Evolutionary conservation across 2,888 invertebrate species (phyloP).

Genomic region (Pecten maximus): DNA sequence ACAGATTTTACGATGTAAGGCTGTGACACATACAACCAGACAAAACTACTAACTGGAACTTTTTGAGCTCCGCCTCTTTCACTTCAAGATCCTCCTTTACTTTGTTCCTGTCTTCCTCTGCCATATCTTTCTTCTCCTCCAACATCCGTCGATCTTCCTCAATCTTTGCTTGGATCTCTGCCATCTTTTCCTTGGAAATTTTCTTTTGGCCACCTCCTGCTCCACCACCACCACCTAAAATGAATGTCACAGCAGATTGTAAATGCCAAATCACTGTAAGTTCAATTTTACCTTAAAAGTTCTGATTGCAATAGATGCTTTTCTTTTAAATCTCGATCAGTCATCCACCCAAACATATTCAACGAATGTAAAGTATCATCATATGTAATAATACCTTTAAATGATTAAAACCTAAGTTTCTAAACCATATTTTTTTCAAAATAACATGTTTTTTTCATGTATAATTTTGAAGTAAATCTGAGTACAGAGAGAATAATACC

Average conservation of each 20-base stretch:
- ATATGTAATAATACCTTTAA: no score
- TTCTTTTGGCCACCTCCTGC: constrained; percentile 26
- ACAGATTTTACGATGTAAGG: neutral
- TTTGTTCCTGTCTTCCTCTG: constrained; percentile 87
- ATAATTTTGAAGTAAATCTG: no score
- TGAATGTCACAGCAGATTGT: no score
- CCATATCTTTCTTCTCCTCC: constrained; percentile 84
- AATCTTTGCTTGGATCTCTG: constrained; percentile 83
- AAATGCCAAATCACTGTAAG: no score
- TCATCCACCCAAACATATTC: no score
- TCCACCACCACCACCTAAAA: constrained; percentile 11
- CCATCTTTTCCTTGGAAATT: constrained; percentile 83
- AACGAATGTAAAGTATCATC: no score
- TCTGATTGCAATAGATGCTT: no score
- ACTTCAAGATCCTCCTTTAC: constrained; percentile 86
- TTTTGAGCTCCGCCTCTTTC: constrained; percentile 89
- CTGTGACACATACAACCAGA: neutral
- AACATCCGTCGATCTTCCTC: constrained; percentile 83
- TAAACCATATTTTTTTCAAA: no score
- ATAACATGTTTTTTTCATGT: no score
- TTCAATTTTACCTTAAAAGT: no score
- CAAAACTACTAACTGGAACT: constrained; percentile 84
- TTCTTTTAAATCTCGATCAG: no score
- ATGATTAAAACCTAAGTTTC: no score
- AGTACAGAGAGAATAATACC: constrained; percentile 56